Evolutionary conservation across 2,797 vertebrate genomes (phyloP), one percentile per base, ranked within the genome.

Genomic region (Iguana delicatissima): DNA sequence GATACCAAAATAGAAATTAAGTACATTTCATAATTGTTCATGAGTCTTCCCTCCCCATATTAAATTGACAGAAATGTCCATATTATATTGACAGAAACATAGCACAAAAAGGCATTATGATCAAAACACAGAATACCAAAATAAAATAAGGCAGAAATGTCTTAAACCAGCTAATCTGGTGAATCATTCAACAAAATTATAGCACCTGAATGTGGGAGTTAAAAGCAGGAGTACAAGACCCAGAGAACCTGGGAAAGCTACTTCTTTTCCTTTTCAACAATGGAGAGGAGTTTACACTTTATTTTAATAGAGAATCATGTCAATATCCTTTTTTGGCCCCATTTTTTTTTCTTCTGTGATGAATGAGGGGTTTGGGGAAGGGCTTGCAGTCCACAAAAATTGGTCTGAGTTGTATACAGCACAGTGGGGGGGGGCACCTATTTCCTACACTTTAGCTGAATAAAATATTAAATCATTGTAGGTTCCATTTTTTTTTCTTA

Each of bases 11-110:
- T 59, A 59, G 38, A 88, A 46, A 5, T 46, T 22, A 24, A 86
- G 59, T 84, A 73, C 46, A 57, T 67, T 84, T 80, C 76, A 72
- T 38, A 77, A 77, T 8, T 67, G 26, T 83, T 86, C 20, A 81
- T 3, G 8, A 76, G 46, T 18, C 32, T 42, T 50, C 86, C 77
- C 50, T 62, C 59, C 59, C 59, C 59, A 62, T 20, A 59, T 20
- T 59, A 62, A 73, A 57, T 50, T 13, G 29, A 32, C 52, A 62
- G 7, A 32, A n/a, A 6, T 62, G 16, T 20, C 59, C 59, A 62
- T 62, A 62, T 22, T 62, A 22, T 59, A 57, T 67, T 13, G 29
- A 46, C 64, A 62, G 7, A 42, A n/a, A 6, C 50, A 72, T 5
- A 73, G 59, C 29, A 46, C 7, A 55, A 20, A 90, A 42, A 59